phyloP scores from a whole-genome alignment of 2,888 invertebrate genomes.

The Xestia c-nigrum region DNA sequence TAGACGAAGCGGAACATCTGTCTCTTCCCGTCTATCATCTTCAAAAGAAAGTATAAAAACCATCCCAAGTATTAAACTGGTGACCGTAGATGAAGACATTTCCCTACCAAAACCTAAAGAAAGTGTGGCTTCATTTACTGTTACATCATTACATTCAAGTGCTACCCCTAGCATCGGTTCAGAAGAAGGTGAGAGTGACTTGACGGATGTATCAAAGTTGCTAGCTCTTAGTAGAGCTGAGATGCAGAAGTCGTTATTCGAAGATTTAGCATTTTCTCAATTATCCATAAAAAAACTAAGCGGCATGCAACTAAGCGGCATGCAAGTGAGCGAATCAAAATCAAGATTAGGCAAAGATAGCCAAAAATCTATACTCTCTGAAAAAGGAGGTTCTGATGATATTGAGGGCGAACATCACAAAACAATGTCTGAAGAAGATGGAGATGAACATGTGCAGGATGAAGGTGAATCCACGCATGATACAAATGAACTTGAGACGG shows the following conservation, averaged over 20 bases:
- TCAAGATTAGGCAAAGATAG: conserved; percentile 10
- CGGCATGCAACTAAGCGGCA: not conserved
- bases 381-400: conserved; percentile 34
- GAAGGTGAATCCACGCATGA: not conserved
- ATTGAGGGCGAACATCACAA: conserved; percentile 56
- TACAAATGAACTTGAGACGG: not conserved
- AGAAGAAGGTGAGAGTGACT: conserved; percentile 68
- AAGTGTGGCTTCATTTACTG: conserved; percentile 81
- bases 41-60: conserved; percentile 81
- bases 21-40: conserved; percentile 41
- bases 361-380: conserved; percentile 24
- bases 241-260: conserved; percentile 84
- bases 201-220: conserved; percentile 76
- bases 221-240: conserved; percentile 81
- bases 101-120: conserved; percentile 72
- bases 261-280: conserved; percentile 81
- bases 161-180: conserved; percentile 52
- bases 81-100: conserved; percentile 72
- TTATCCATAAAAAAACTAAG: conserved; percentile 44
- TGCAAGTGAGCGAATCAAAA: conserved; percentile 2
- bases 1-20: conserved; percentile 29
- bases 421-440: not conserved
- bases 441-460: not conserved
- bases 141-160: conserved; percentile 79
- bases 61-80: conserved; percentile 80